A percentile compares a stretch with the other conserved stretches of the same genome.
Conservation (phyloP, 2,113 vertebrate species). For the Gambusia holbrooki region DNA sequence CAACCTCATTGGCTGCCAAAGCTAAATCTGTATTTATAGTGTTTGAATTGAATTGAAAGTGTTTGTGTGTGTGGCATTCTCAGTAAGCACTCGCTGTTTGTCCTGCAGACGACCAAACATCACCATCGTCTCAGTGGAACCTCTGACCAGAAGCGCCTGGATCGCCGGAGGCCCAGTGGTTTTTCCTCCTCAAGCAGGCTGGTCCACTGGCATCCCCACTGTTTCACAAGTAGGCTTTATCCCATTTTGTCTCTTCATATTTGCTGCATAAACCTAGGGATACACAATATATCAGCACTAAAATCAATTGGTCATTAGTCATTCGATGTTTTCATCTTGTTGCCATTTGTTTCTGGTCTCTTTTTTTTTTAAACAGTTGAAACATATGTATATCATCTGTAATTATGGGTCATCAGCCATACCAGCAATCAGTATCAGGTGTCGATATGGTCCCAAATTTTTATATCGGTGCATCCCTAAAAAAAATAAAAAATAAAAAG, state of each 20-base stretch:
- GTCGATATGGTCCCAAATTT: too few relatives aligned
- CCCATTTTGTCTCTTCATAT: not conserved
- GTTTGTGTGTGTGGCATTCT: not conserved
- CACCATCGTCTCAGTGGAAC: slow-evolving; percentile 90
- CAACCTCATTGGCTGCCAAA: too few relatives aligned
- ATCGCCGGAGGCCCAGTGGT: slow-evolving; percentile 78
- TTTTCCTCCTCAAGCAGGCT: slow-evolving; percentile 73
- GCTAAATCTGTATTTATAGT: not conserved
- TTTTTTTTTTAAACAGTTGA: too few relatives aligned
- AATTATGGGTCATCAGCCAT: too few relatives aligned
- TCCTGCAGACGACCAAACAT: slow-evolving; percentile 88
- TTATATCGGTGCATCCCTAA: not conserved
- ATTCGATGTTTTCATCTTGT: too few relatives aligned
- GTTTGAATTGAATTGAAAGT: not conserved
- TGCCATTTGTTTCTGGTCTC: too few relatives aligned
- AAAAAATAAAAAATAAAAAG: not conserved
- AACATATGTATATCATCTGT: too few relatives aligned
- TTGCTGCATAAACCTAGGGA: not conserved
- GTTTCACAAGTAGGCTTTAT: slow-evolving; percentile 80
- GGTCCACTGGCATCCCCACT: slow-evolving; percentile 81
- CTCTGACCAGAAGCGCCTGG: slow-evolving; percentile 84
- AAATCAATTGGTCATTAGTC: too few relatives aligned
- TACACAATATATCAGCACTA: too few relatives aligned
- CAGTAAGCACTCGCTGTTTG: not conserved
- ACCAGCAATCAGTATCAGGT: too few relatives aligned